Evolutionary conservation across 2,888 invertebrate genomes (phyloP).

Genomic region (Drepanosiphum platanoidis): DNA sequence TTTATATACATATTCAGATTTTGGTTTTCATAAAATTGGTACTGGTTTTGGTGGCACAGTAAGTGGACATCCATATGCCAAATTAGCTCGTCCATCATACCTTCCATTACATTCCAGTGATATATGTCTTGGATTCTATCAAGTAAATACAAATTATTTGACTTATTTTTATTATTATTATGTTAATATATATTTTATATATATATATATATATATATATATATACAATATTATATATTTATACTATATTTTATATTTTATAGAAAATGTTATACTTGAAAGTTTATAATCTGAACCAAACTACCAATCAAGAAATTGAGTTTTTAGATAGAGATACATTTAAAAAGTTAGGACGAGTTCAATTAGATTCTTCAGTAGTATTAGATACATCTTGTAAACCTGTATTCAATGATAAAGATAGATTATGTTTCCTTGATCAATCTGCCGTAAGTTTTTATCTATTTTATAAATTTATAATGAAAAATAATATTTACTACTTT

Average conservation of each 20-base stretch:
- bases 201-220: too few species aligned
- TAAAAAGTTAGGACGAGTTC: constrained; percentile 53
- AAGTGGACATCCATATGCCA: constrained; percentile 86
- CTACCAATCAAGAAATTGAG: constrained; percentile 50
- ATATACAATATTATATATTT: background rate
- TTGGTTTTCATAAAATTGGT: constrained; percentile 91
- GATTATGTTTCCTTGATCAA: constrained; percentile 53
- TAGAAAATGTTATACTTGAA: constrained; percentile 55
- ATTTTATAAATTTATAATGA: background rate
- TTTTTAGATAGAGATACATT: constrained; percentile 57
- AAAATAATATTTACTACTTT: background rate
- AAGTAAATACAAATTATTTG: constrained; percentile 13
- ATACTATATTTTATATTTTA: constrained; percentile 16
- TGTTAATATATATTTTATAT: too few species aligned
- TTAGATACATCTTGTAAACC: constrained; percentile 49
- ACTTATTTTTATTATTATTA: too few species aligned
- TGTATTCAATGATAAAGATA: constrained; percentile 54
- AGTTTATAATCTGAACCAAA: constrained; percentile 18
- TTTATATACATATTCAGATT: constrained; percentile 85
- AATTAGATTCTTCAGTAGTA: constrained; percentile 31
- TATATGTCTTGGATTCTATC: constrained; percentile 57
- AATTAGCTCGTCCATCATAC: constrained; percentile 76
- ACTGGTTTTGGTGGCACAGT: constrained; percentile 94
- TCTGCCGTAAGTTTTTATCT: constrained; percentile 51
- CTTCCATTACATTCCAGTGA: constrained; percentile 67